Percentiles rank a stretch among this genome's conserved stretches.
phyloP scores from a whole-genome alignment of 2,888 invertebrate genomes.

The Plusia festucae region DNA sequence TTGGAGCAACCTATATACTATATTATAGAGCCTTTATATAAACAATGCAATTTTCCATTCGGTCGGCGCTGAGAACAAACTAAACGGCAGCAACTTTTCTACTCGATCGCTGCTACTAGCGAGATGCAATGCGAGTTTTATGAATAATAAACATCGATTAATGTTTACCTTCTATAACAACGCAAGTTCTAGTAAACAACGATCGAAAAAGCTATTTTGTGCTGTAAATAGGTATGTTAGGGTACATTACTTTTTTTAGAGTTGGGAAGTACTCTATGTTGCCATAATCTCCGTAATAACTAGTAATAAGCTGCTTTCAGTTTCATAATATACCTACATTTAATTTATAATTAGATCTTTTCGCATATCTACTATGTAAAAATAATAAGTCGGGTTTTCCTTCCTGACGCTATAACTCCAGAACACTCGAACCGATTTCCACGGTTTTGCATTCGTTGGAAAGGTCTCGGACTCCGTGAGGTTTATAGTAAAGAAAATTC shows the following conservation, averaged over 20 bases:
- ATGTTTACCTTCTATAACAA: slow-evolving; percentile 45
- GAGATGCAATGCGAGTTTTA: slow-evolving; percentile 53
- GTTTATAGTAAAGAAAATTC: no score
- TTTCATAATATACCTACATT: no score
- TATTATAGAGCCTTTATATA: slow-evolving; percentile 43
- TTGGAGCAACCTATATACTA: not conserved
- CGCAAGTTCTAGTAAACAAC: slow-evolving; percentile 24
- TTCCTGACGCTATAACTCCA: no score
- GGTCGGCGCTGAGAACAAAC: slow-evolving; percentile 57
- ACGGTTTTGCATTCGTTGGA: no score
- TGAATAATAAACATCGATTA: slow-evolving; percentile 62
- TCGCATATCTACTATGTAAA: no score
- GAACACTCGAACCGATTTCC: no score
- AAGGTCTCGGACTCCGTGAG: no score
- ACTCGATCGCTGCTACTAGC: slow-evolving; percentile 55
- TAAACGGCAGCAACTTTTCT: slow-evolving; percentile 63
- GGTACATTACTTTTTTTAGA: not conserved
- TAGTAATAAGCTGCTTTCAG: no score
- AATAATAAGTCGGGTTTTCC: no score
- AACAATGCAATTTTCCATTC: slow-evolving; percentile 67
- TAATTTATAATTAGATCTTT: no score
- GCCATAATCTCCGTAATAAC: no score
- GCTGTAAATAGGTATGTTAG: not conserved
- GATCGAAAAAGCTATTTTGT: not conserved
- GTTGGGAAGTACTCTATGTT: not conserved